A percentile compares a stretch with the other conserved stretches of the same genome.
These are phyloP conservation scores for Laspeyria flexula DNA, from an alignment of 2,888 invertebrate genomes.

Conservation along the genomic window DNA sequence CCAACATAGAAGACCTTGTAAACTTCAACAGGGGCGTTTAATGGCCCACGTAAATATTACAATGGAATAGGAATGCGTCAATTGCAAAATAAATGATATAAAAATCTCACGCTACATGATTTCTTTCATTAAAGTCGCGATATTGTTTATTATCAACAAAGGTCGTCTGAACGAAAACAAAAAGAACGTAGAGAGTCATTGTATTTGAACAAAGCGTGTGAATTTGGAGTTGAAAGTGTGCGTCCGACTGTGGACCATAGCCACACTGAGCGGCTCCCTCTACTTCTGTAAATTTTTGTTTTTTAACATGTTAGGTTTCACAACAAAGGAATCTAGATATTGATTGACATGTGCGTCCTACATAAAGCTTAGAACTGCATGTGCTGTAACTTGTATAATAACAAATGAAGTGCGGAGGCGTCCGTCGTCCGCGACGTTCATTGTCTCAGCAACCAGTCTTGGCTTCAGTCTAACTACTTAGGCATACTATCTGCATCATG, in stretches of 20 bases:
- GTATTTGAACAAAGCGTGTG: constrained; percentile 82
- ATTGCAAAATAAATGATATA: constrained; percentile 74
- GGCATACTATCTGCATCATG: constrained; percentile 7
- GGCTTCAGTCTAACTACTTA: constrained; percentile 39
- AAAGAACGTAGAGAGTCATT: constrained; percentile 83
- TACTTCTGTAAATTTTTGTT: constrained; percentile 27
- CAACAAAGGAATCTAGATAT: constrained; percentile 50
- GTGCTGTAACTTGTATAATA: constrained; percentile 23
- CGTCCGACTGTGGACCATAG: constrained; percentile 63
- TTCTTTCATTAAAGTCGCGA: constrained; percentile 80
- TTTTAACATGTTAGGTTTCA: constrained; percentile 51
- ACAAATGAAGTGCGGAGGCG: constrained; percentile 50
- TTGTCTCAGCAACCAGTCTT: constrained; percentile 49
- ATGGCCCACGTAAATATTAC: constrained; percentile 30
- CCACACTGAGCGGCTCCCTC: constrained; percentile 39
- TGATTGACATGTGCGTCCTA: constrained; percentile 50
- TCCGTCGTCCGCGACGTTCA: constrained; percentile 42
- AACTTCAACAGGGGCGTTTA: constrained; percentile 21
- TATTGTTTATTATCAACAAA: constrained; percentile 84
- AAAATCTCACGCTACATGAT: constrained; percentile 81
- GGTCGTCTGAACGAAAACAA: constrained; percentile 84
- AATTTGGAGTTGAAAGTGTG: constrained; percentile 80
- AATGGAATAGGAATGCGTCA: constrained; percentile 62
- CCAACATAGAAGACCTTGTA: constrained; percentile 43
- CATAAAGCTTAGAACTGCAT: constrained; percentile 19